Conservation (phyloP, 2,888 invertebrate genomes). For the Dynastes maya region DNA sequence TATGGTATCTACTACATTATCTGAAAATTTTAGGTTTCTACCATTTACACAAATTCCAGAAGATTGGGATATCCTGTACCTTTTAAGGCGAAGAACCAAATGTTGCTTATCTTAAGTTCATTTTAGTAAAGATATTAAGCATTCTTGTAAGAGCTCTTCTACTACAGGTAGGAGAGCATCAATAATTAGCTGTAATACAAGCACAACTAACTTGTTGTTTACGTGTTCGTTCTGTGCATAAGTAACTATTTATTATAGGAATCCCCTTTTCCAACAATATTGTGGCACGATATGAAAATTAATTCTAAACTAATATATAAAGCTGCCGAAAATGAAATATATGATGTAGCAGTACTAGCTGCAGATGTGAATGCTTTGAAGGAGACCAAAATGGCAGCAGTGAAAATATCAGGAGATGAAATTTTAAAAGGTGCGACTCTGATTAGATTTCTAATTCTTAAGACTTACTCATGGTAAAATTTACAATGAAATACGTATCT, state of each 20-base stretch:
- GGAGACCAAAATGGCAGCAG: conserved; percentile 65
- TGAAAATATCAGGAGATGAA: conserved; percentile 33
- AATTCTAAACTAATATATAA: conserved; percentile 72
- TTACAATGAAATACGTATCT: not conserved
- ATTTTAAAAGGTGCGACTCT: conserved; percentile 48
- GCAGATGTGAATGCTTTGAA: conserved; percentile 68
- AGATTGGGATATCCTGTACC: too few relatives aligned
- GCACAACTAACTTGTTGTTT: too few relatives aligned
- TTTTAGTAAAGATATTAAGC: too few relatives aligned
- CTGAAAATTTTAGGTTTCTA: not conserved
- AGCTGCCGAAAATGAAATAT: conserved; percentile 70
- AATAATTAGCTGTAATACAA: too few relatives aligned
- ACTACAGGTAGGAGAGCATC: too few relatives aligned
- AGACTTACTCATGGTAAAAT: not conserved
- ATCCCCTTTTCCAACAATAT: conserved; percentile 32
- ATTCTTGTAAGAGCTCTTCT: too few relatives aligned
- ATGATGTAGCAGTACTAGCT: conserved; percentile 71
- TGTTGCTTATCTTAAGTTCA: too few relatives aligned
- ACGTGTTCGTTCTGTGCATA: not conserved
- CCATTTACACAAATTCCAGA: too few relatives aligned
- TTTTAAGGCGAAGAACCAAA: too few relatives aligned
- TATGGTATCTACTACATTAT: not conserved
- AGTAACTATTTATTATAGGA: conserved; percentile 48
- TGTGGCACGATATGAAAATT: conserved; percentile 50
- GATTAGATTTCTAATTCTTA: not conserved